These are phyloP conservation scores for Cacoxenus indagator DNA, from an alignment of 2,888 invertebrate genomes.

Conservation along the genomic window DNA sequence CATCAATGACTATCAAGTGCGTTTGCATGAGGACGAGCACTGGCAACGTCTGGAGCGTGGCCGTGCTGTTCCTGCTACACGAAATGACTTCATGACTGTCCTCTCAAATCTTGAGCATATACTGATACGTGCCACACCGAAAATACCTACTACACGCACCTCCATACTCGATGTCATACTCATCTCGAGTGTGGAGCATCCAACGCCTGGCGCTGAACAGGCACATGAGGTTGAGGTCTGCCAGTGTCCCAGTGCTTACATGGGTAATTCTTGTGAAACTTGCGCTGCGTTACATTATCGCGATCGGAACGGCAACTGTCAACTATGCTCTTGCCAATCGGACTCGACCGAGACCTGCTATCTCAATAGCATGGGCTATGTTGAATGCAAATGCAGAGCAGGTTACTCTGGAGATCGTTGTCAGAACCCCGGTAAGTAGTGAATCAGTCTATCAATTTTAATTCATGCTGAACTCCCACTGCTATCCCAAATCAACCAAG, in stretches of 20 bases:
- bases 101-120: slow-evolving; percentile 87
- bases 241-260: slow-evolving; percentile 84
- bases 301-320: slow-evolving; percentile 73
- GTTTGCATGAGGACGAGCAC: slow-evolving; percentile 77
- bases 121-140: slow-evolving; percentile 85
- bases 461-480: not conserved
- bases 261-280: slow-evolving; percentile 86
- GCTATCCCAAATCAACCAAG: not conserved
- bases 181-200: slow-evolving; percentile 78
- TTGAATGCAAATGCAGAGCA: slow-evolving; percentile 79
- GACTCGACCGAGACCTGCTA: slow-evolving; percentile 64
- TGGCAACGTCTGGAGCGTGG: slow-evolving; percentile 76
- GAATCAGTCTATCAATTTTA: not conserved
- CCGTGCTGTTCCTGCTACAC: slow-evolving; percentile 76
- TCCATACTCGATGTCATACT: slow-evolving; percentile 86
- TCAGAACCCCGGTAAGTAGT: slow-evolving; percentile 73
- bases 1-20: slow-evolving; percentile 72
- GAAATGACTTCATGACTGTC: slow-evolving; percentile 87
- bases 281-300: slow-evolving; percentile 82
- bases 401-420: slow-evolving; percentile 80
- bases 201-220: slow-evolving; percentile 74
- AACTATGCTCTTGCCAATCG: slow-evolving; percentile 79
- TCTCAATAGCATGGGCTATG: slow-evolving; percentile 75
- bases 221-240: slow-evolving; percentile 90
- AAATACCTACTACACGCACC: slow-evolving; percentile 72